phyloP scores from a whole-genome alignment of 2,888 invertebrate genomes.

The Auanema freiburgensis region DNA sequence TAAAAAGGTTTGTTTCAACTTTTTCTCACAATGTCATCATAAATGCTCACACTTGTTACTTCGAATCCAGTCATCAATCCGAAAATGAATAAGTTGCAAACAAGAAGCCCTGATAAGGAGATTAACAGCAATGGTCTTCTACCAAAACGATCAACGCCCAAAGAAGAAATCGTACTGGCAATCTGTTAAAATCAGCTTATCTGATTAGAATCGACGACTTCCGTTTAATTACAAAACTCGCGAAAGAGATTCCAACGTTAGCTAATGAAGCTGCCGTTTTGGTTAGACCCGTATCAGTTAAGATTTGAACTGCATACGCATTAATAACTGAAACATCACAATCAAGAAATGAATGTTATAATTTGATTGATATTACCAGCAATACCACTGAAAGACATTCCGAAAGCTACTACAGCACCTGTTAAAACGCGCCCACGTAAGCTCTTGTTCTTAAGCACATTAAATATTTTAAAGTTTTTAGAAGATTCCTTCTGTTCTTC shows the following conservation, averaged over 20 bases:
- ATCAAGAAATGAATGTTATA: constrained; percentile 3
- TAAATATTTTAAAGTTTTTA: constrained; percentile 38
- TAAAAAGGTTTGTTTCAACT: constrained; percentile 21
- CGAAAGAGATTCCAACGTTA: constrained; percentile 47
- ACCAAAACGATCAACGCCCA: constrained; percentile 54
- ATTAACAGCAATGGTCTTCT: constrained; percentile 47
- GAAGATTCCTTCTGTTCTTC: constrained; percentile 31
- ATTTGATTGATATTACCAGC: constrained; percentile 30
- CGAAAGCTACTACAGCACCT: constrained; percentile 45
- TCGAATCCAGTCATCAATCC: constrained; percentile 43
- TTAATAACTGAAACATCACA: constrained; percentile 45
- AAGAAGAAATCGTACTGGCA: constrained; percentile 38
- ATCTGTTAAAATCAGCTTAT: constrained; percentile 26
- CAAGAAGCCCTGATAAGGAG: constrained; percentile 33
- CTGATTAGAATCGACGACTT: neutral
- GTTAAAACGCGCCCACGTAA: constrained; percentile 36
- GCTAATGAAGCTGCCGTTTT: constrained; percentile 46
- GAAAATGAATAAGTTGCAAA: constrained; percentile 39
- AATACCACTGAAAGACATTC: constrained; percentile 55
- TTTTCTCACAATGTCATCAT: neutral
- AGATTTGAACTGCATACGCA: constrained; percentile 56
- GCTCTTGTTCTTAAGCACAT: constrained; percentile 29
- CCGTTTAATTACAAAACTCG: constrained; percentile 41
- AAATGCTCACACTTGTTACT: constrained; percentile 26
- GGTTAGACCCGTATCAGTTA: constrained; percentile 45